A percentile compares a stretch with the other conserved stretches of the same genome.
Evolutionary conservation across 1,140 invertebrate species (phyloP).

Genomic region (Antheraea mylitta): DNA sequence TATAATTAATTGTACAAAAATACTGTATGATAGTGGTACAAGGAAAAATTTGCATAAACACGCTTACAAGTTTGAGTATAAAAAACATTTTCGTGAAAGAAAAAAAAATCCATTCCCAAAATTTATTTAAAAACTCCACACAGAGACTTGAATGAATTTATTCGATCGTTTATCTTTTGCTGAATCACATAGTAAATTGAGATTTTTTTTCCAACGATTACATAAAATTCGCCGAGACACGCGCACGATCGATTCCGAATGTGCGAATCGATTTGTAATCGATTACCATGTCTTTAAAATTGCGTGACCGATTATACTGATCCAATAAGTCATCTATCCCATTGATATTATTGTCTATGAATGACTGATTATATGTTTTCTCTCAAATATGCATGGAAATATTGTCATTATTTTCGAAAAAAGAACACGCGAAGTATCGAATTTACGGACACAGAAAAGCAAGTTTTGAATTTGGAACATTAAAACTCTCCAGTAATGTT

Average conservation of each 20-base stretch:
- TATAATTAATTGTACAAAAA: not conserved
- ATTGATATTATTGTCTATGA: not conserved
- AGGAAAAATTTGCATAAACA: conserved; percentile 4
- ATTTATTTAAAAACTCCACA: not conserved
- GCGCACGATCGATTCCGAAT: conserved; percentile 21
- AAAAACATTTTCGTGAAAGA: not conserved
- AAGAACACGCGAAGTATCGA: no score
- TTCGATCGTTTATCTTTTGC: not conserved
- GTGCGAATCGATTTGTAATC: conserved; percentile 19
- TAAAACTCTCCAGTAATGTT: no score
- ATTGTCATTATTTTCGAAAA: no score
- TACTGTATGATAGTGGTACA: not conserved
- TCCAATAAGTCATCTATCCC: conserved; percentile 10
- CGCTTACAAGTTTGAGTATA: not conserved
- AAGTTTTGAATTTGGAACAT: no score
- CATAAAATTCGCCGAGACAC: conserved; percentile 18
- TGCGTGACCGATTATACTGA: conserved; percentile 18
- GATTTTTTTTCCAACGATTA: conserved; percentile 13
- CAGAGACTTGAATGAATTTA: conserved; percentile 1
- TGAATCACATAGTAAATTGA: conserved; percentile 2
- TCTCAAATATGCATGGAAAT: no score
- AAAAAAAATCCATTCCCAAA: not conserved
- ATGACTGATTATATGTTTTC: not conserved
- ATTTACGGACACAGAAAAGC: no score
- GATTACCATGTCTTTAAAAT: conserved; percentile 19